Evolutionary conservation across 2,888 invertebrate species (phyloP).

Genomic region (Ethmia dodecea): DNA sequence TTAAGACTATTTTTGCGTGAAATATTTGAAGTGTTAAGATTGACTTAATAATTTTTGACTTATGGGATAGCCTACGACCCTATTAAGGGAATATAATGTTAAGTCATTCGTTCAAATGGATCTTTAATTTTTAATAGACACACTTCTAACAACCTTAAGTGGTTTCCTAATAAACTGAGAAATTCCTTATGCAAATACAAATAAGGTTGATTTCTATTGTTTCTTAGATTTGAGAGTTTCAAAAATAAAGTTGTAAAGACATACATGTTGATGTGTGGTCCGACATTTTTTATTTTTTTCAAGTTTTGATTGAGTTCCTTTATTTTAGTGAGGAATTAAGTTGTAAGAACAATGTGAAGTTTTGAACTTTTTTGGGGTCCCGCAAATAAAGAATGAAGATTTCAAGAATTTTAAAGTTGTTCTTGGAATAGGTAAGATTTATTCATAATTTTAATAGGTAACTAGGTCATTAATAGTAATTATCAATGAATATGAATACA

Average conservation of each 20-base stretch:
- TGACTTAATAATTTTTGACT: too few relatives aligned
- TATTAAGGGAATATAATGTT: conserved; percentile 35
- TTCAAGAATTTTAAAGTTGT: too few relatives aligned
- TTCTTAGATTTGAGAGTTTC: neutral
- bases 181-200: neutral
- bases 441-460: too few relatives aligned
- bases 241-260: conserved; percentile 9
- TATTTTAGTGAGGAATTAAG: conserved; percentile 6
- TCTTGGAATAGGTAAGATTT: too few relatives aligned
- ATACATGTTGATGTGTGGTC: conserved; percentile 26
- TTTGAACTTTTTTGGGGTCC: too few relatives aligned
- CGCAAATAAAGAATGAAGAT: too few relatives aligned
- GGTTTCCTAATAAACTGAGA: too few relatives aligned
- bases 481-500: too few relatives aligned
- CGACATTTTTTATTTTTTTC: conserved; percentile 15
- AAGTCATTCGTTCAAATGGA: conserved; percentile 42
- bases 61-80: too few relatives aligned
- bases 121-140: conserved; percentile 40
- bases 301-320: conserved; percentile 6
- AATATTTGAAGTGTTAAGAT: neutral
- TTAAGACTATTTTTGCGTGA: neutral
- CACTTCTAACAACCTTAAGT: conserved; percentile 19
- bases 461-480: too few relatives aligned
- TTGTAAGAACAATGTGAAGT: conserved; percentile 2
- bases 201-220: conserved; percentile 2